Percentiles rank a stretch among this genome's conserved stretches.
phyloP scores from a whole-genome alignment of 2,888 invertebrate species.

The Drosophila kuntzei region DNA sequence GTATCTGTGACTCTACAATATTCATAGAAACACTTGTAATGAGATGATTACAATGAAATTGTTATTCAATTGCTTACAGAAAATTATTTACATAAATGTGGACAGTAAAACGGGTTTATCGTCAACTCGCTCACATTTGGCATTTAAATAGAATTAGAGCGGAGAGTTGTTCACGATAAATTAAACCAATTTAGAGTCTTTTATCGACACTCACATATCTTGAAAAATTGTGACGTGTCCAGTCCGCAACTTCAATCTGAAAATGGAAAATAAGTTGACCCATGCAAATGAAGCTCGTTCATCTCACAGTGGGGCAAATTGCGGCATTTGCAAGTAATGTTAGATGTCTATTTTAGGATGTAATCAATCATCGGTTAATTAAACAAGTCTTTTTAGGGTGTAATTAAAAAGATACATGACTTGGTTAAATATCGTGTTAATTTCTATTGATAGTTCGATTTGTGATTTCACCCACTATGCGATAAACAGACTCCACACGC shows the following conservation, averaged over 20 bases:
- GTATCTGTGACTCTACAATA: neutral
- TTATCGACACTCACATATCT: constrained; percentile 9
- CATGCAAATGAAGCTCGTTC: constrained; percentile 4
- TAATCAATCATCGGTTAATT: neutral
- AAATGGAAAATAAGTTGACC: constrained; percentile 11
- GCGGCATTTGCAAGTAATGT: neutral
- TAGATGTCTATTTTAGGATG: neutral
- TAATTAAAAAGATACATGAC: neutral
- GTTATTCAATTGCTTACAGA: constrained; percentile 33
- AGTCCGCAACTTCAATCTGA: neutral
- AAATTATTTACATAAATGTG: constrained; percentile 6
- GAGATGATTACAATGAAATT: constrained; percentile 15
- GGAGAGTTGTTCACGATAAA: constrained; percentile 22
- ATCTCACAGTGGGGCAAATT: neutral
- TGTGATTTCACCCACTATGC: neutral
- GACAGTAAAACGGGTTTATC: constrained; percentile 34
- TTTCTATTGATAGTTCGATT: neutral
- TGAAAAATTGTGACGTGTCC: constrained; percentile 14
- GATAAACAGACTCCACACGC: neutral
- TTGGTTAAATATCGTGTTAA: neutral
- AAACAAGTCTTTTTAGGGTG: neutral
- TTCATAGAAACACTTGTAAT: neutral
- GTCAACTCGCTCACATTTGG: constrained; percentile 6
- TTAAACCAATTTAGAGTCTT: constrained; percentile 25
- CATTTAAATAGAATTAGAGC: constrained; percentile 17